These are phyloP conservation scores for Pammene fasciana DNA, from an alignment of 2,888 invertebrate species.

Conservation along the genomic window DNA sequence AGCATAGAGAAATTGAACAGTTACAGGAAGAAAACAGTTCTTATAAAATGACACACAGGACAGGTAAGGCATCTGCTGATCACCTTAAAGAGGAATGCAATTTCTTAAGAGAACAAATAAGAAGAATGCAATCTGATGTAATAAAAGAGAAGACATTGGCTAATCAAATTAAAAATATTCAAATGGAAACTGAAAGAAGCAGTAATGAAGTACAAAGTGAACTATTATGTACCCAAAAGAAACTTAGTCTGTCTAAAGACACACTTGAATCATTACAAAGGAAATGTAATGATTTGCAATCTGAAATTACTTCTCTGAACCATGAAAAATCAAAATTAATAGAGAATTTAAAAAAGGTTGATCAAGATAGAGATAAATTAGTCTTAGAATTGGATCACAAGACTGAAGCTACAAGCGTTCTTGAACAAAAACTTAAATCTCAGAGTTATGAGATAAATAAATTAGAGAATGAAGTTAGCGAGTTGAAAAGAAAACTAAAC, in stretches of 20 bases:
- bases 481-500: slow-evolving; percentile 81
- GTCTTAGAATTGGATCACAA: slow-evolving; percentile 88
- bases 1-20: slow-evolving; percentile 73
- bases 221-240: slow-evolving; percentile 85
- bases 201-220: slow-evolving; percentile 87
- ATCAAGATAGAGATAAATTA: slow-evolving; percentile 88
- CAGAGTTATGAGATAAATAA: slow-evolving; percentile 82
- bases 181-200: slow-evolving; percentile 90
- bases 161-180: slow-evolving; percentile 85
- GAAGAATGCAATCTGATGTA: slow-evolving; percentile 74
- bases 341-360: slow-evolving; percentile 85
- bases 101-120: slow-evolving; percentile 74
- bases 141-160: slow-evolving; percentile 78
- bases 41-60: slow-evolving; percentile 73
- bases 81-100: slow-evolving; percentile 75
- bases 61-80: slow-evolving; percentile 73
- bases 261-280: slow-evolving; percentile 83
- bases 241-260: slow-evolving; percentile 84
- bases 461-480: slow-evolving; percentile 81
- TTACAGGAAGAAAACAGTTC: slow-evolving; percentile 76
- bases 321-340: slow-evolving; percentile 86
- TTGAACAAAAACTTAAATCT: slow-evolving; percentile 86
- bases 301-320: slow-evolving; percentile 84
- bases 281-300: slow-evolving; percentile 83
- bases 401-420: slow-evolving; percentile 85